A percentile compares a stretch with the other conserved stretches of the same genome.
Conservation (phyloP, 1,140 invertebrate species). For the Drosophila bocki region DNA sequence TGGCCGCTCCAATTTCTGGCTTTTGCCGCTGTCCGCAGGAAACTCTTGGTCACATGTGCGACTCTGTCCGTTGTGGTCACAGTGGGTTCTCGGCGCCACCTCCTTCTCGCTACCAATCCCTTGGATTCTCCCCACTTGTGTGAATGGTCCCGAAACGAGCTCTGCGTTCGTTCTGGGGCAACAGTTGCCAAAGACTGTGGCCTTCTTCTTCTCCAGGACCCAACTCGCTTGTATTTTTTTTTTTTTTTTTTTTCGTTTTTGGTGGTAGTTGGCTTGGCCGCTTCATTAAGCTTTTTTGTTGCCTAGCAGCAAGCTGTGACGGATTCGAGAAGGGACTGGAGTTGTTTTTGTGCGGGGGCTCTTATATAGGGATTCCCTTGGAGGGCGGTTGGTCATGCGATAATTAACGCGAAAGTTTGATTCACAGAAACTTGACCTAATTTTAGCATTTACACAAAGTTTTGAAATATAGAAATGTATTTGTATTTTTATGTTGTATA, state of each 20-base stretch:
- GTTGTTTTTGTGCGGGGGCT: conserved; percentile 37
- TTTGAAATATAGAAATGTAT: background rate
- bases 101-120: background rate
- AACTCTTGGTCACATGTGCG: conserved; percentile 69
- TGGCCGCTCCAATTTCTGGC: conserved; percentile 54
- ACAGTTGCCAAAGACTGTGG: conserved; percentile 75
- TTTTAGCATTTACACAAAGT: conserved; percentile 6
- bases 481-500: background rate
- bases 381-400: conserved; percentile 13
- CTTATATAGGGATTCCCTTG: conserved; percentile 6
- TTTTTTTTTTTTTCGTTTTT: background rate
- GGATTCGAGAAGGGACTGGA: conserved; percentile 60
- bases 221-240: background rate
- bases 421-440: conserved; percentile 3
- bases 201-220: conserved; percentile 24
- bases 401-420: conserved; percentile 26
- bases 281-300: conserved; percentile 70
- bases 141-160: conserved; percentile 67
- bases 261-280: conserved; percentile 36
- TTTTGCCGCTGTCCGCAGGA: conserved; percentile 8
- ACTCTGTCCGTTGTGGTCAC: conserved; percentile 41
- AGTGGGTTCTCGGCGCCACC: conserved; percentile 14
- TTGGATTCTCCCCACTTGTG: conserved; percentile 38
- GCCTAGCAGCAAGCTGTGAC: conserved; percentile 60
- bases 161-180: conserved; percentile 46